These are phyloP conservation scores for Drosophila ustulata DNA, from an alignment of 2,888 invertebrate species.

Conservation along the genomic window DNA sequence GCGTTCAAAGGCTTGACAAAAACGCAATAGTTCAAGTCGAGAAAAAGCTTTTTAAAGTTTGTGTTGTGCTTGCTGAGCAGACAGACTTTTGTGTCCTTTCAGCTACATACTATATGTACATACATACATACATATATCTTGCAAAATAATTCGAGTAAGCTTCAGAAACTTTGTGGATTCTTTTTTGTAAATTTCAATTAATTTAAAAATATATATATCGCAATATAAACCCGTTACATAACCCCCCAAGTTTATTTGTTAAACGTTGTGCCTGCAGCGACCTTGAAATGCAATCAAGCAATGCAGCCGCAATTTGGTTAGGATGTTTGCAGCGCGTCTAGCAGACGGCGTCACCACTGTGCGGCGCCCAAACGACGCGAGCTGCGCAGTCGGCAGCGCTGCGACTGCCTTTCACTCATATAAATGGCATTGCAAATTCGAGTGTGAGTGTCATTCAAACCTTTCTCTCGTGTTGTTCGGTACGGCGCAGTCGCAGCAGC, in stretches of 20 bases:
- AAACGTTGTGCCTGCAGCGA: not conserved
- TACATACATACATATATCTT: too few species aligned
- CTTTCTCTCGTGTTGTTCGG: conserved; percentile 80
- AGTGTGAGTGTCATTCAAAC: conserved; percentile 84
- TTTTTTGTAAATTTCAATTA: too few species aligned
- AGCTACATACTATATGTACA: too few species aligned
- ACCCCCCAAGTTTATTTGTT: not conserved
- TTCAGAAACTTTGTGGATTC: too few species aligned
- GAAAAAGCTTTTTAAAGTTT: too few species aligned
- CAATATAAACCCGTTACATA: not conserved
- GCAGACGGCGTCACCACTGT: conserved; percentile 42
- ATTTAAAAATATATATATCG: too few species aligned
- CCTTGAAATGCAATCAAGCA: conserved; percentile 3
- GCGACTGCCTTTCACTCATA: conserved; percentile 85
- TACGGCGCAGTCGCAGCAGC: conserved; percentile 51
- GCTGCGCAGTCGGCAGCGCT: conserved; percentile 55
- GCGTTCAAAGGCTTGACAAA: too few species aligned
- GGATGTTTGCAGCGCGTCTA: conserved; percentile 8
- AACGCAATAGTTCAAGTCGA: too few species aligned
- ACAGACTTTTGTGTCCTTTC: too few species aligned
- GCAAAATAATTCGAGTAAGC: too few species aligned
- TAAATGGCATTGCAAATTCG: conserved; percentile 85
- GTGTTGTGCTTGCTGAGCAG: too few species aligned
- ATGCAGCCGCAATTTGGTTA: not conserved
- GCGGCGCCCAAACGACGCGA: conserved; percentile 51